Evolutionary conservation across 37 sponge, comb jelly and placozoan species (phyloP), one percentile per base, ranked within the genome.

Genomic region (Lycopodina hypogea): DNA sequence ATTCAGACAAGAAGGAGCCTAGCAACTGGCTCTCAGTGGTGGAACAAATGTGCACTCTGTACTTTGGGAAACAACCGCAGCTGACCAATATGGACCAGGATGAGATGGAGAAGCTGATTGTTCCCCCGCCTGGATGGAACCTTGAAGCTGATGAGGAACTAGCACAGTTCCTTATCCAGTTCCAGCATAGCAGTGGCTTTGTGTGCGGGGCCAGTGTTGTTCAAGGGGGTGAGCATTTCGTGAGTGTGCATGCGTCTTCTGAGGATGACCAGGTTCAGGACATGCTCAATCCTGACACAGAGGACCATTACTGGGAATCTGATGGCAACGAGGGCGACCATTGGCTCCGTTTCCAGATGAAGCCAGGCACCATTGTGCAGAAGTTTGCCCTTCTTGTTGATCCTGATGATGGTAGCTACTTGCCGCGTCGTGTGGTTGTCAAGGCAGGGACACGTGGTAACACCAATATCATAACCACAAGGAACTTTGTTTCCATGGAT

Each of bases 401-500:
- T 76, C 75, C 81, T 17, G 91, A 94, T 19, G 95, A 94, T 62
- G 80, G 93, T 52, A 87, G 89, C 69, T 92, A 88, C 75, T 70
- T 92, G 18, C 93, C 93, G 26, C 64, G 70, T 0, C 33, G 71
- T 0, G 83, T 92, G 26, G 86, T 85, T 0, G 74, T 92, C 38
- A 88, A 88, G 53, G 83, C 37, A 14, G 88, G 83, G 11, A 42
- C 65, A 42, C 33, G 11, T 3, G 85, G 70, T 19, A 53, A 36
- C 45, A 35, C 57, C 58, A 50, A 42, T 8, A 37, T 29, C 42
- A 34, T 88, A 23, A 23, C 1, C 29, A 68, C 78, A 11, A 42
- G 71, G 26, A 83, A 50, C 22, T 91, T 91, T 34, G 24, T 51
- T 30, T 39, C 61, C 38, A 64, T 68, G 3, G 92, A 91, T 52